Percentiles rank a stretch among this genome's conserved stretches.
phyloP scores from a whole-genome alignment of 1,140 invertebrate species.

The Drosophila bipectinata region DNA sequence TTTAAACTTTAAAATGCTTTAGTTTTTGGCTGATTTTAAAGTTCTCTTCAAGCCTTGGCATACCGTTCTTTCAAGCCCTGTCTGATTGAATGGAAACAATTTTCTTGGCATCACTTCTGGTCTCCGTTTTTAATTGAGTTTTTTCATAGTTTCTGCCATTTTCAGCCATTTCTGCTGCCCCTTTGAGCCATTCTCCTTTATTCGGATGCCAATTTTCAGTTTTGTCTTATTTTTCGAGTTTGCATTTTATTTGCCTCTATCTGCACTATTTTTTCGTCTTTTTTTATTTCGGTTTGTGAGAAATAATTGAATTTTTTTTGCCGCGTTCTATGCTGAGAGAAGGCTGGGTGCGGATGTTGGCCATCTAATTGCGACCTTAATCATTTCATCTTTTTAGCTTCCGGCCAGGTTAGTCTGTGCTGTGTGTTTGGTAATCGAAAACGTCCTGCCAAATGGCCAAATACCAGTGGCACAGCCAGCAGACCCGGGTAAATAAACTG shows the following conservation, averaged over 20 bases:
- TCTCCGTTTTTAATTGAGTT: constrained; percentile 51
- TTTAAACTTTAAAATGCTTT: neutral
- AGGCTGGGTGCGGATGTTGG: constrained; percentile 21
- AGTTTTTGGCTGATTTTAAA: neutral
- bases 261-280: constrained; percentile 1
- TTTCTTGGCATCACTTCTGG: constrained; percentile 7
- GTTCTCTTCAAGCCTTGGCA: neutral
- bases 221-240: constrained; percentile 21
- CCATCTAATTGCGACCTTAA: constrained; percentile 70
- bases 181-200: constrained; percentile 30
- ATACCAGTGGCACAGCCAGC: constrained; percentile 14
- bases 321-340: constrained; percentile 1
- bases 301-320: constrained; percentile 54
- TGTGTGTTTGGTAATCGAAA: constrained; percentile 51
- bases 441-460: constrained; percentile 43
- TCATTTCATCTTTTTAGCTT: constrained; percentile 71
- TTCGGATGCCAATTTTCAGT: constrained; percentile 36
- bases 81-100: constrained; percentile 49
- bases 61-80: neutral
- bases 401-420: constrained; percentile 64
- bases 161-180: constrained; percentile 19
- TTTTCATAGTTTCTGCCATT: constrained; percentile 44
- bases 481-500: constrained; percentile 35
- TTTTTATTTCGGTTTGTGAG: constrained; percentile 14
- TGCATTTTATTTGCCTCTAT: constrained; percentile 20